These are phyloP conservation scores for Catalaphyllia jardinei DNA, from an alignment of 64 coral and sea anemone species.

Conservation along the genomic window DNA sequence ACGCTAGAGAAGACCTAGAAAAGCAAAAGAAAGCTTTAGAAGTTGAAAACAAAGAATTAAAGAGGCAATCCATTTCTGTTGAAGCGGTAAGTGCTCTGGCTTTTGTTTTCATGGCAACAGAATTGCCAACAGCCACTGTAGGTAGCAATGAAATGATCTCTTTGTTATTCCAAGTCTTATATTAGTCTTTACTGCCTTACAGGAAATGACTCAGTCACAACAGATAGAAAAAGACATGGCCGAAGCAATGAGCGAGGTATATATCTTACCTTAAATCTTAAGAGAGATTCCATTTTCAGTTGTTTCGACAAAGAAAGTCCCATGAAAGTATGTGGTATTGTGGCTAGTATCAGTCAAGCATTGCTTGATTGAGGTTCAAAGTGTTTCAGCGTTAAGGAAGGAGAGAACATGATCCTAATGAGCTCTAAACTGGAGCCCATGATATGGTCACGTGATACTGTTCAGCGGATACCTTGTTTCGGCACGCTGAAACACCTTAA, in stretches of 20 bases:
- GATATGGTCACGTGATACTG: no score
- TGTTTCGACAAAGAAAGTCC: no score
- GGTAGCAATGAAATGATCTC: not conserved
- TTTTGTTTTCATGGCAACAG: not conserved
- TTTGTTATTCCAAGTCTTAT: not conserved
- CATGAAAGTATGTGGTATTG: no score
- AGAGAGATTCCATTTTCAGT: no score
- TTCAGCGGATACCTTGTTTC: no score
- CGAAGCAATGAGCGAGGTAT: slow-evolving; percentile 63
- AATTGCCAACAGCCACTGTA: no score
- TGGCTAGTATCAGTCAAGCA: no score
- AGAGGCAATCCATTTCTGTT: slow-evolving; percentile 9
- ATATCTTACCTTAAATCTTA: not conserved
- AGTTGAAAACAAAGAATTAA: slow-evolving; percentile 18
- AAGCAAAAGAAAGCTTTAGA: slow-evolving; percentile 30
- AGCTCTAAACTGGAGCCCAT: no score
- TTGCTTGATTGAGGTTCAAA: no score
- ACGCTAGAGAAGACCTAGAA: slow-evolving; percentile 14
- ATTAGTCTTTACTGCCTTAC: not conserved
- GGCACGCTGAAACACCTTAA: no score
- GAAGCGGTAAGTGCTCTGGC: slow-evolving; percentile 2
- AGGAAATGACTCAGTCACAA: slow-evolving; percentile 69
- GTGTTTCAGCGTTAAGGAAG: no score
- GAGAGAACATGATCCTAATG: no score
- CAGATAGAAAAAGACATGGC: slow-evolving; percentile 72